These are phyloP conservation scores for Drosophila repleta DNA, from an alignment of 1,140 invertebrate species.

Conservation along the genomic window DNA sequence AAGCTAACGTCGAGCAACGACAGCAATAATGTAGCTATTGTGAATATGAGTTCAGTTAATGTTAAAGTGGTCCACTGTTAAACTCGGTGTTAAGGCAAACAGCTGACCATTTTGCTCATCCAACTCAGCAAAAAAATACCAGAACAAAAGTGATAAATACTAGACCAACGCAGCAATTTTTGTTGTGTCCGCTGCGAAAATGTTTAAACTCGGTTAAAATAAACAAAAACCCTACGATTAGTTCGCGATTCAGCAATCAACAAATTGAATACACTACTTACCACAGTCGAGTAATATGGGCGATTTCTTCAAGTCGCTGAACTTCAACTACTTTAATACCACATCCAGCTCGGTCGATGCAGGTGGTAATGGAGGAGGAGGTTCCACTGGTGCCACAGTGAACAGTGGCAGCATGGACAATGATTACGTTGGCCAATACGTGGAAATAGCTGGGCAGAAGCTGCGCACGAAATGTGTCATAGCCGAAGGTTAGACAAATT, in stretches of 20 bases:
- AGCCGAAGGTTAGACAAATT: slow-evolving; percentile 92
- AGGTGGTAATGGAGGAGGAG: slow-evolving; percentile 42
- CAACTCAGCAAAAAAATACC: slow-evolving; percentile 49
- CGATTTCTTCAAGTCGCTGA: slow-evolving; percentile 92
- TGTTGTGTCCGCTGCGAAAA: slow-evolving; percentile 51
- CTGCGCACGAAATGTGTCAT: slow-evolving; percentile 95
- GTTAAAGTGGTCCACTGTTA: slow-evolving; percentile 16
- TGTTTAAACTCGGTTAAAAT: slow-evolving; percentile 60
- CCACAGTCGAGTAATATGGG: slow-evolving; percentile 87
- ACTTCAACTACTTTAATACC: slow-evolving; percentile 91
- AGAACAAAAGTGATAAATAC: slow-evolving; percentile 39
- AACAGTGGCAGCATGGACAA: slow-evolving; percentile 86
- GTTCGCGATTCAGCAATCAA: slow-evolving; percentile 27
- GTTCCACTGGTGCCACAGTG: slow-evolving; percentile 57
- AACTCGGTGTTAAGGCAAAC: slow-evolving; percentile 6
- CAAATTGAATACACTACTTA: neutral
- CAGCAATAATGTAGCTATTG: too few relatives aligned
- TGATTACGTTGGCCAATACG: slow-evolving; percentile 95
- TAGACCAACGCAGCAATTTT: slow-evolving; percentile 51
- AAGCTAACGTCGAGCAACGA: too few relatives aligned
- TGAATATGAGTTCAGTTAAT: neutral
- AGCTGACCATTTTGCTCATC: slow-evolving; percentile 26
- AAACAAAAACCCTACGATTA: slow-evolving; percentile 23
- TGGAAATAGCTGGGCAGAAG: slow-evolving; percentile 95
- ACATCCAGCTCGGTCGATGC: slow-evolving; percentile 83